These are phyloP conservation scores for Ardeotis arabs DNA, from an alignment of 2,113 vertebrate species.

Conservation along the genomic window DNA sequence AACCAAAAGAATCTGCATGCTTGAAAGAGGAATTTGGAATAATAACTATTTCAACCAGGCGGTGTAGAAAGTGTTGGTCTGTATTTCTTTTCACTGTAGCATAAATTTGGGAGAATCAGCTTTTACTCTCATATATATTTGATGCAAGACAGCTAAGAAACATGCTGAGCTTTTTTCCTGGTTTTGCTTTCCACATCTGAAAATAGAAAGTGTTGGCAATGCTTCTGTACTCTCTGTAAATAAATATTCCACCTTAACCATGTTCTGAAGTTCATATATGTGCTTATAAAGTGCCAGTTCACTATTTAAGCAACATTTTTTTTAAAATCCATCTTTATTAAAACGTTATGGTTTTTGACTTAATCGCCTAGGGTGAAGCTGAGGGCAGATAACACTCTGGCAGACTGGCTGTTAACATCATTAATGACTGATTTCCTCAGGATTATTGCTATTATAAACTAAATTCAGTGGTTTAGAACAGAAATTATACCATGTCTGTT, in stretches of 20 bases:
- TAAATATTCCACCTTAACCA: not conserved
- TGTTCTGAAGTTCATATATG: slow-evolving; percentile 30
- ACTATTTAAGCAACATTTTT: not conserved
- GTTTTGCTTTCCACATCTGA: not conserved
- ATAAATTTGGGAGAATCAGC: not conserved
- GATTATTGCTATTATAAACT: slow-evolving; percentile 18
- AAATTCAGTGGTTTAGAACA: slow-evolving; percentile 16
- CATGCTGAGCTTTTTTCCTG: not conserved
- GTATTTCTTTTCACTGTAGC: not conserved
- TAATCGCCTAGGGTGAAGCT: slow-evolving; percentile 13
- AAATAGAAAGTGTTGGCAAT: not conserved
- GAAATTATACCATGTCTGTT: not conserved
- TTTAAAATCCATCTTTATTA: slow-evolving; percentile 1
- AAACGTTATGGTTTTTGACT: slow-evolving; percentile 14
- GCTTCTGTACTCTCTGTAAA: not conserved
- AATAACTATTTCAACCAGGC: not conserved
- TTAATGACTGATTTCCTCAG: slow-evolving; percentile 28
- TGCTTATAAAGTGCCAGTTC: slow-evolving; percentile 10
- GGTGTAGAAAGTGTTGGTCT: not conserved
- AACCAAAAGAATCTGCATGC: not conserved
- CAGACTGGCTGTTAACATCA: slow-evolving; percentile 40
- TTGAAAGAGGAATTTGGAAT: not conserved
- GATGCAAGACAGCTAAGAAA: not conserved
- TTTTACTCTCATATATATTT: not conserved
- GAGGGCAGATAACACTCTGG: slow-evolving; percentile 21